A percentile compares a stretch with the other conserved stretches of the same genome.
phyloP scores from a whole-genome alignment of 2,113 vertebrate species.

The Nicator chloris region DNA sequence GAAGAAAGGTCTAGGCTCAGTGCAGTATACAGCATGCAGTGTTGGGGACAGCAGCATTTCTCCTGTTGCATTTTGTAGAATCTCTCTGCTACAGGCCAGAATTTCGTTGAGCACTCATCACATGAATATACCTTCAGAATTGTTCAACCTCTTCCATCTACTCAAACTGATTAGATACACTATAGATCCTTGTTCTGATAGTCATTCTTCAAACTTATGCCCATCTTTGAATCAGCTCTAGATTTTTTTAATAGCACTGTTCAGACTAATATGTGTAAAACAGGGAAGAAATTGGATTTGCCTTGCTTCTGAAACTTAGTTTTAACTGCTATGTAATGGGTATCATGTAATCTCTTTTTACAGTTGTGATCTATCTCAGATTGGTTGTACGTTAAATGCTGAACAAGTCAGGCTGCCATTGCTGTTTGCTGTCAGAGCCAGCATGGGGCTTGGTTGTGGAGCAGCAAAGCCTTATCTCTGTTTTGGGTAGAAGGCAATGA shows the following conservation, averaged over 20 bases:
- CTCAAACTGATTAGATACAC: neutral
- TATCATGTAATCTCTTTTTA: neutral
- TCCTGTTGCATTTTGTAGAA: neutral
- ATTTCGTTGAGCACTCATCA: neutral
- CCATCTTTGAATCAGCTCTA: neutral
- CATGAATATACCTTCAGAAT: neutral
- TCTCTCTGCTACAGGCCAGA: neutral
- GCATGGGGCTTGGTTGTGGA: neutral
- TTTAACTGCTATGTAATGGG: neutral
- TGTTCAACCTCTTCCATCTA: neutral
- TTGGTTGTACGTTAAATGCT: neutral
- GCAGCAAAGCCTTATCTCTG: neutral
- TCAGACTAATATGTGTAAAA: neutral
- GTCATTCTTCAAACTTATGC: neutral
- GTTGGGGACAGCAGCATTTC: neutral
- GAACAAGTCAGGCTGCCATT: neutral
- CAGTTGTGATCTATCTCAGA: neutral
- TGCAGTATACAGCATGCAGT: neutral
- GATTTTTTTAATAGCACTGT: neutral
- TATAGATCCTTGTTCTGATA: neutral
- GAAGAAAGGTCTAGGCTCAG: neutral
- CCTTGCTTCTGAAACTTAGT: neutral
- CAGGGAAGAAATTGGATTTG: neutral
- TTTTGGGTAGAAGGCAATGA: neutral
- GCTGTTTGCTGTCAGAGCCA: neutral